Percentiles rank a stretch among this genome's conserved stretches.
Conservation (phyloP, 1,140 invertebrate species). For the Meloidogyne hapla region DNA sequence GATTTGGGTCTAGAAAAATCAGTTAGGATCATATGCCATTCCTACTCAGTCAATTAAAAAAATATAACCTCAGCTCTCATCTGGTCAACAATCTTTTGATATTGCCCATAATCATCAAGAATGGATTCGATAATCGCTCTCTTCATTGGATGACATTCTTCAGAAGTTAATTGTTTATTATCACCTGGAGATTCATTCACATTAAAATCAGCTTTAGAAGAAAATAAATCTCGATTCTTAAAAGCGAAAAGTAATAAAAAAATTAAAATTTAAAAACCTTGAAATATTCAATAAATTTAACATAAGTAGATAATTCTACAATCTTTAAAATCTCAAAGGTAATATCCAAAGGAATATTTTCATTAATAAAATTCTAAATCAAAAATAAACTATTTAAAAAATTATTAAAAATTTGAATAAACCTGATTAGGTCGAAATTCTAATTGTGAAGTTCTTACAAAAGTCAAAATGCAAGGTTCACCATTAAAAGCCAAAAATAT, state of each 20-base stretch:
- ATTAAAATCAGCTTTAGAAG: not conserved
- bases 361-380: slow-evolving; percentile 5
- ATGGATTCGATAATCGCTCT: slow-evolving; percentile 12
- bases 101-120: slow-evolving; percentile 17
- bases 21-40: not conserved
- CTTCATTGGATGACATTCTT: slow-evolving; percentile 7
- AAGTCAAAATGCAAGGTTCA: slow-evolving; percentile 7
- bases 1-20: no score
- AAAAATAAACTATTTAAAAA: not conserved
- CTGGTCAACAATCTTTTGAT: not conserved
- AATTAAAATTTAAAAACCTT: not conserved
- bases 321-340: not conserved
- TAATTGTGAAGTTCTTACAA: not conserved
- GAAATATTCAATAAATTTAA: slow-evolving; percentile 5
- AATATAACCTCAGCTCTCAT: slow-evolving; percentile 10
- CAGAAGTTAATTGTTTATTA: not conserved
- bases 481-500: slow-evolving; percentile 22
- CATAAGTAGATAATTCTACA: not conserved
- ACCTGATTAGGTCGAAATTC: slow-evolving; percentile 12
- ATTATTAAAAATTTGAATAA: not conserved
- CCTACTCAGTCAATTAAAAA: not conserved
- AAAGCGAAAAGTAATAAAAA: not conserved
- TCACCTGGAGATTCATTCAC: not conserved
- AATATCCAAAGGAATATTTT: not conserved
- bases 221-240: not conserved